Conservation (phyloP, 2,797 vertebrate genomes). For the Jordanella pulchra region DNA sequence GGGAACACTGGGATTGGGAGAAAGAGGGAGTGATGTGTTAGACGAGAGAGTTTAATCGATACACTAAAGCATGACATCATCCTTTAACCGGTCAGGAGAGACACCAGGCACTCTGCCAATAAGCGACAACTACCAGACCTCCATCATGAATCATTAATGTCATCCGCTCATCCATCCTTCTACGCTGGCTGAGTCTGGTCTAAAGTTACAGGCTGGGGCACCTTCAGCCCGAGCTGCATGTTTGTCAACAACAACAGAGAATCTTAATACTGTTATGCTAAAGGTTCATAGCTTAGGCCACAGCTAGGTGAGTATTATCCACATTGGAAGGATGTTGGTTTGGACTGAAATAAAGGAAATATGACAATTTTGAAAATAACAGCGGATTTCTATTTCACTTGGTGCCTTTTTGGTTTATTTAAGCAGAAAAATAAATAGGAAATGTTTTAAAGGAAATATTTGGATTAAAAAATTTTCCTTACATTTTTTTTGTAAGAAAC, state of each 20-base stretch:
- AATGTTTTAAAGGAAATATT: neutral
- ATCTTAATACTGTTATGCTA: constrained; percentile 15
- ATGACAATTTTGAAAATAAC: no score
- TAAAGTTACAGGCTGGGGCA: constrained; percentile 65
- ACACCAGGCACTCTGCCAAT: constrained; percentile 66
- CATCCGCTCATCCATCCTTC: constrained; percentile 54
- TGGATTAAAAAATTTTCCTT: neutral
- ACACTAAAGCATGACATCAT: constrained; percentile 75
- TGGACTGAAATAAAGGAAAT: neutral
- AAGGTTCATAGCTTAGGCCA: neutral
- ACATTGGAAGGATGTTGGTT: neutral
- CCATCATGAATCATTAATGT: constrained; percentile 70
- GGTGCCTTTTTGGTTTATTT: no score
- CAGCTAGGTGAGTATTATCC: no score
- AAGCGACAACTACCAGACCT: constrained; percentile 65
- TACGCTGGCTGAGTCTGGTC: constrained; percentile 25
- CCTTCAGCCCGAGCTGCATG: constrained; percentile 44
- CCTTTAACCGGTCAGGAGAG: constrained; percentile 63
- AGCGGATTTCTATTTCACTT: neutral
- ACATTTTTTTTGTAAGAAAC: neutral
- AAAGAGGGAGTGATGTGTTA: constrained; percentile 49
- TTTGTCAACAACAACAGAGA: constrained; percentile 56
- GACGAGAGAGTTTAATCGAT: constrained; percentile 66
- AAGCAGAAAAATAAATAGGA: neutral
- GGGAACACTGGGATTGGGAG: constrained; percentile 46